Percentiles rank a stretch among this genome's conserved stretches.
Evolutionary conservation across 1,140 invertebrate species (phyloP).

Genomic region (Monochamus saltuarius): DNA sequence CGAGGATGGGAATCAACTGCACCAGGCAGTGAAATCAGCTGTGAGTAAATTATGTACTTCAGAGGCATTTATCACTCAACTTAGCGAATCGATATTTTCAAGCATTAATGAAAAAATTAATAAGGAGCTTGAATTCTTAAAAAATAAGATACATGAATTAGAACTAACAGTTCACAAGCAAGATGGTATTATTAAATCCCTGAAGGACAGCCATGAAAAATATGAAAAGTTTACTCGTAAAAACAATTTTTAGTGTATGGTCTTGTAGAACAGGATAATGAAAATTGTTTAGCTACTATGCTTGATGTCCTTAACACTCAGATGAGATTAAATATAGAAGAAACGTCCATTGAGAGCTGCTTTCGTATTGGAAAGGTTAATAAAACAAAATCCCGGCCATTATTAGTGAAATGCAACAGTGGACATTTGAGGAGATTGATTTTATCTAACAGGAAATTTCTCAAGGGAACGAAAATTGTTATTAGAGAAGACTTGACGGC

Average conservation of each 20-base stretch:
- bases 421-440: not conserved
- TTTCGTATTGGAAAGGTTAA: not conserved
- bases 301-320: not conserved
- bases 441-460: not conserved
- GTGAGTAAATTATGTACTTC: slow-evolving; percentile 4
- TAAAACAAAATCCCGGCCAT: not conserved
- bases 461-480: not conserved
- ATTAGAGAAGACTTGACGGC: slow-evolving; percentile 1
- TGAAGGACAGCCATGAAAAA: slow-evolving; percentile 1
- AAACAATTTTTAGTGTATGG: slow-evolving; percentile 7
- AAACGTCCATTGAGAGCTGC: not conserved
- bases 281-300: not conserved
- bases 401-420: slow-evolving; percentile 1
- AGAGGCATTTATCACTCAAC: not conserved
- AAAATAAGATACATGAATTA: not conserved
- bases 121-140: not conserved
- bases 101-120: not conserved
- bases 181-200: not conserved
- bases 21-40: not conserved
- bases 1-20: slow-evolving; percentile 8
- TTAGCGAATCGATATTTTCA: not conserved
- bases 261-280: not conserved
- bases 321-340: slow-evolving; percentile 3
- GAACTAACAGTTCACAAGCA: not conserved
- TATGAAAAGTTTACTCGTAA: not conserved